These are phyloP conservation scores for Dicrostonyx torquatus DNA, from an alignment of 2,797 vertebrate genomes.

Conservation along the genomic window DNA sequence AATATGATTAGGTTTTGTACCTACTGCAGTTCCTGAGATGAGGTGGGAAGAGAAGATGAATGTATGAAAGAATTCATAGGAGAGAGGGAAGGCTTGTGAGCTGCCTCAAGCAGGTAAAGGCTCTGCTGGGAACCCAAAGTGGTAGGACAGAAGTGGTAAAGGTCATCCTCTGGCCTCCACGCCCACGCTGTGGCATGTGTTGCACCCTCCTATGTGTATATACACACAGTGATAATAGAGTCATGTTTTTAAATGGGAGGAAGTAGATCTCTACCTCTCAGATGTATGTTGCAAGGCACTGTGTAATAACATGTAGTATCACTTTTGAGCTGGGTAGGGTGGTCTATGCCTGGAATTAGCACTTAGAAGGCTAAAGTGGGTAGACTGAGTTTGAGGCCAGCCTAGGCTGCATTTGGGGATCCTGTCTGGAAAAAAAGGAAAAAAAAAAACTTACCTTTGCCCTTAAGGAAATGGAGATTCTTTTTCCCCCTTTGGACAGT, in stretches of 20 bases:
- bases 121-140: not conserved
- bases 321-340: not conserved
- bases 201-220: too few species aligned
- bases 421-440: not conserved
- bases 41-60: not conserved
- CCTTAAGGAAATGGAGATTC: not conserved
- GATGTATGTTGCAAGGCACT: not conserved
- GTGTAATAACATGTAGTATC: not conserved
- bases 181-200: not conserved
- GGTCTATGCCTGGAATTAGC: not conserved
- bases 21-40: not conserved
- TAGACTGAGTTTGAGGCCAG: not conserved
- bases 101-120: not conserved
- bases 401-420: too few species aligned
- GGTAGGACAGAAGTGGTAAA: not conserved
- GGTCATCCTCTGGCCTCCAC: not conserved
- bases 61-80: not conserved
- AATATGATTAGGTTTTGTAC: not conserved
- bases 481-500: not conserved
- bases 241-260: not conserved
- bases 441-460: not conserved
- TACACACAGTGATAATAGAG: not conserved
- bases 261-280: not conserved
- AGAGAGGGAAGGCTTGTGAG: not conserved
- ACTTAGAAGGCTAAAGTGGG: not conserved